These are phyloP conservation scores for Therioaphis trifolii DNA, from an alignment of 2,888 invertebrate genomes.

Conservation along the genomic window DNA sequence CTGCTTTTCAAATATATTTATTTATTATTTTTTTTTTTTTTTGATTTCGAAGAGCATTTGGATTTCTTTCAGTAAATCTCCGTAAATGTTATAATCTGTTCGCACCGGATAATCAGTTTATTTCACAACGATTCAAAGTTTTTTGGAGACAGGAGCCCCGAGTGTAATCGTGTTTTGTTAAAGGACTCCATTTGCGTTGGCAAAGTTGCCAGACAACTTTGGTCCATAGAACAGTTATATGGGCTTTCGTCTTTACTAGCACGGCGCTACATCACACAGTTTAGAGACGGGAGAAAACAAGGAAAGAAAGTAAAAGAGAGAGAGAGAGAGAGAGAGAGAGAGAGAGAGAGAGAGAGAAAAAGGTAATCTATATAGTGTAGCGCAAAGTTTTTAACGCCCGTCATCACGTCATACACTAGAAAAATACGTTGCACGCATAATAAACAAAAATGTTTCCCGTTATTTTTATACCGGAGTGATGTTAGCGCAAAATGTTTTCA, in stretches of 20 bases:
- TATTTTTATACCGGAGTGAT: not conserved
- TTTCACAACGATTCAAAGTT: not conserved
- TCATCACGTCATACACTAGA: constrained; percentile 45
- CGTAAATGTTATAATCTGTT: constrained; percentile 5
- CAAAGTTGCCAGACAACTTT: constrained; percentile 46
- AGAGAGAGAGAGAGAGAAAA: not conserved
- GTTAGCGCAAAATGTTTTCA: constrained; percentile 5
- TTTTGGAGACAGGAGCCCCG: not conserved
- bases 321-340: not conserved
- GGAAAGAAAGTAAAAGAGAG: not conserved
- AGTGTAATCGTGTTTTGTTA: constrained; percentile 10
- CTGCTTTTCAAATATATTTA: not conserved
- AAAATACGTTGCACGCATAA: constrained; percentile 47
- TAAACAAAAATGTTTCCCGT: constrained; percentile 45
- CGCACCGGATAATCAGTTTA: not conserved
- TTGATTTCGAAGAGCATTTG: not conserved
- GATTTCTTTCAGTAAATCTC: not conserved
- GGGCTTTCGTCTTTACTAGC: constrained; percentile 28
- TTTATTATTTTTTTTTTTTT: not conserved
- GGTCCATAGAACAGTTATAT: constrained; percentile 10
- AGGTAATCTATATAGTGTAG: constrained; percentile 32
- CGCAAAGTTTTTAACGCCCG: constrained; percentile 54
- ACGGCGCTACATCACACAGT: constrained; percentile 28
- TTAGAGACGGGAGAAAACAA: not conserved
- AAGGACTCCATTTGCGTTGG: constrained; percentile 39